Conservation (phyloP, 2,113 vertebrate genomes). For the Balaeniceps rex region DNA sequence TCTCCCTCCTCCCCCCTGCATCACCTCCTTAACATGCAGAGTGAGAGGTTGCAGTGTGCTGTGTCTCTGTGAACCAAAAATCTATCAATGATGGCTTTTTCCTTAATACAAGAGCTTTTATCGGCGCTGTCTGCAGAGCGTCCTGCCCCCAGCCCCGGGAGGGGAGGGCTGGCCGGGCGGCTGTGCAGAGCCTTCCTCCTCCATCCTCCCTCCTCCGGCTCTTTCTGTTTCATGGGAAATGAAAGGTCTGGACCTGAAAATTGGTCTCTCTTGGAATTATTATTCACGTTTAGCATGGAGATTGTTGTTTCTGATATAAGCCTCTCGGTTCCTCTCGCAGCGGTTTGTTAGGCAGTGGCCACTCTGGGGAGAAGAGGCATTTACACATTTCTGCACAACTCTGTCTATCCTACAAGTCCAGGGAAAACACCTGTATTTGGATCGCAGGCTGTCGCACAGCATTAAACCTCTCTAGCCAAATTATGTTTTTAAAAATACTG, state of each 20-base stretch:
- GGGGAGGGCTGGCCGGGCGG: not conserved
- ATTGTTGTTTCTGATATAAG: not conserved
- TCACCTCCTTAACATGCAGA: constrained; percentile 53
- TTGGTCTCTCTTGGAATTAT: not conserved
- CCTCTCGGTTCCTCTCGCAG: not conserved
- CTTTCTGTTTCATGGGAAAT: not conserved
- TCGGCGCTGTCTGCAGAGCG: not conserved
- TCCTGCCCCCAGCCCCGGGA: not conserved
- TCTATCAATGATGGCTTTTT: constrained; percentile 45
- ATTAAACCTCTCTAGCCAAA: not conserved
- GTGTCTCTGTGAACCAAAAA: constrained; percentile 28
- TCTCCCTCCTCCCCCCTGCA: not conserved
- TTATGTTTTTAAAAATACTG: not conserved
- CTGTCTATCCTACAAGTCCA: not conserved
- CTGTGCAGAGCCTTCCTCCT: not conserved
- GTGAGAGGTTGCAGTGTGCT: constrained; percentile 37
- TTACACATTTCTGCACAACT: not conserved
- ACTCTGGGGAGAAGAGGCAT: not conserved
- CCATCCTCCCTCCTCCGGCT: not conserved
- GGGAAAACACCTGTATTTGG: not conserved
- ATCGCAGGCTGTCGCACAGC: not conserved
- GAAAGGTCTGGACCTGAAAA: not conserved
- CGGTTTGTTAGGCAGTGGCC: not conserved
- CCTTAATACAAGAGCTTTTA: constrained; percentile 42
- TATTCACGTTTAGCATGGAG: not conserved